Percentiles rank a stretch among this genome's conserved stretches.
These are phyloP conservation scores for Plusia festucae DNA, from an alignment of 2,888 invertebrate species.

Conservation along the genomic window DNA sequence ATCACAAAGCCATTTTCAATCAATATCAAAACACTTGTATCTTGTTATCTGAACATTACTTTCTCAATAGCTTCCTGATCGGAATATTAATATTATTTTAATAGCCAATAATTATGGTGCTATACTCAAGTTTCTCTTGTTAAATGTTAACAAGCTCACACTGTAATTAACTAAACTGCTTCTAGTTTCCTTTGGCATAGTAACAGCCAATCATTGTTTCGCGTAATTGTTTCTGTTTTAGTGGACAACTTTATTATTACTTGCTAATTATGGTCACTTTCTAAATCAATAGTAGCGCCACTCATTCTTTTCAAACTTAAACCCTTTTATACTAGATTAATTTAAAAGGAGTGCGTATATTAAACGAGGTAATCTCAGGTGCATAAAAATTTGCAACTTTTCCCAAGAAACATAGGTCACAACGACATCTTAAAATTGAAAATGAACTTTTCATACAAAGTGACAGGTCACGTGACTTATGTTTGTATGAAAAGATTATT, in stretches of 20 bases:
- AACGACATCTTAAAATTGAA: too few relatives aligned
- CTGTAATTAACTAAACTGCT: constrained; percentile 27
- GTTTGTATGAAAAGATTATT: too few relatives aligned
- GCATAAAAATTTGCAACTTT: too few relatives aligned
- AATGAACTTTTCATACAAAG: too few relatives aligned
- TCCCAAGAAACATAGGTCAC: too few relatives aligned
- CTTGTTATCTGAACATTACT: constrained; percentile 47
- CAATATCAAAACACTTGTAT: constrained; percentile 42
- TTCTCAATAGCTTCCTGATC: constrained; percentile 58
- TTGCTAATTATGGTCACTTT: constrained; percentile 21
- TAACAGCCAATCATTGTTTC: constrained; percentile 45
- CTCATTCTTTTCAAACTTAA: too few relatives aligned
- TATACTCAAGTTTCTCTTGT: constrained; percentile 62
- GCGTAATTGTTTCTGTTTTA: constrained; percentile 36
- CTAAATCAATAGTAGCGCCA: too few relatives aligned
- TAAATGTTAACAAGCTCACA: constrained; percentile 49
- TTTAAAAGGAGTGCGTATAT: too few relatives aligned
- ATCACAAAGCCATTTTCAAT: constrained; percentile 44
- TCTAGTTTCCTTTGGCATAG: constrained; percentile 34
- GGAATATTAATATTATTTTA: constrained; percentile 61
- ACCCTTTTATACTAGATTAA: too few relatives aligned
- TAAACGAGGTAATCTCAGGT: too few relatives aligned
- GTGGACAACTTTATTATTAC: constrained; percentile 34
- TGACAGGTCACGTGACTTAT: too few relatives aligned
- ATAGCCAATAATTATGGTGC: constrained; percentile 58